Evolutionary conservation across 2,888 invertebrate species (phyloP), one percentile per base, ranked within the genome.

Genomic region (Belgica antarctica): DNA sequence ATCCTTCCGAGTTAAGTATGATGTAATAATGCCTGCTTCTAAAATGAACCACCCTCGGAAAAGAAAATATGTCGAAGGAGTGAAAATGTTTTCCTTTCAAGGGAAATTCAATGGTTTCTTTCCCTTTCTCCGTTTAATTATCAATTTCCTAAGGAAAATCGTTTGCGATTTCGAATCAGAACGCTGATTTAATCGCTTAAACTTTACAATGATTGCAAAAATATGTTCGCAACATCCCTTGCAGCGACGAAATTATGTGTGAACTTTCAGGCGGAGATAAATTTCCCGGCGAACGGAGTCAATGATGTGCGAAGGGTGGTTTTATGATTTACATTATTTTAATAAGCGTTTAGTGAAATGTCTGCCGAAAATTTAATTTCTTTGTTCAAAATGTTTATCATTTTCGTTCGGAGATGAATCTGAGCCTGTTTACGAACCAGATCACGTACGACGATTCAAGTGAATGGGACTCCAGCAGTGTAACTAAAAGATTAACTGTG

Each of bases 131-230:
- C 47, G 24, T 47, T 15, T 66, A 66, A 66, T 66, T 66, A 66
- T 66, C 65, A 66, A 66, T 66, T 66, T 66, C 41, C 36, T 15
- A 27, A 57, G 34, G 12, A 12, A 34, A 41, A 41, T 41, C 15
- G 41, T 34, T 34, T 34, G 34, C n/a, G 46, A 46, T 46, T 46
- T n/a, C 8, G 46, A 8, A 8, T 31, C 34, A 46, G 15, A 46
- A 46, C 34, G 15, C 24, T 57, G 22, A 27, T 47, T 36, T 47
- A 66, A 66, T 66, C 65, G 46, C 19, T 28, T 63, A 63, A 63
- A 63, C 34, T 63, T 63, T 63, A 63, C 63, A 63, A 63, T 63
- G 63, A 63, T 63, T 63, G 63, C 63, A 15, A 63, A 63, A 63
- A 63, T 63, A 63, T 63, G 63, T 63, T 63, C n/a, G n/a, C n/a